phyloP scores from a whole-genome alignment of 1,140 invertebrate species.

The Drosophila eugracilis region DNA sequence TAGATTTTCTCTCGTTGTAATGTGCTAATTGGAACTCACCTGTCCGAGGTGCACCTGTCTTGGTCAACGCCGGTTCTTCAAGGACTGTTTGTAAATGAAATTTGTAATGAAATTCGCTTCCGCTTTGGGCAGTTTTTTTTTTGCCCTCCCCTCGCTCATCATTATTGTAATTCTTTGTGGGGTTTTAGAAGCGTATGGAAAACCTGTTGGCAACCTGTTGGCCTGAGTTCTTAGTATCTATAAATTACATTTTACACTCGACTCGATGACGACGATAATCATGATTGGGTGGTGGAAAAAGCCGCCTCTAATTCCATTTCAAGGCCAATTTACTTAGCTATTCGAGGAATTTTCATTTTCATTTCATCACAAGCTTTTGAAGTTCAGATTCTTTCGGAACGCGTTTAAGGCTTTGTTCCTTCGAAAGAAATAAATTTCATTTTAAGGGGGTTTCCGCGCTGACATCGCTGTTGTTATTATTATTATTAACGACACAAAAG shows the following conservation, averaged over 20 bases:
- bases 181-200: constrained; percentile 13
- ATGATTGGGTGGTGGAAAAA: constrained; percentile 31
- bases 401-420: constrained; percentile 8
- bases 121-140: constrained; percentile 42
- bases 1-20: constrained; percentile 53
- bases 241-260: constrained; percentile 68
- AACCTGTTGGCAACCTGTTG: constrained; percentile 67
- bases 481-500: constrained; percentile 41
- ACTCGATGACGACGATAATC: constrained; percentile 27
- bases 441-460: constrained; percentile 15
- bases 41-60: constrained; percentile 41
- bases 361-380: constrained; percentile 34
- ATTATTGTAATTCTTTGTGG: constrained; percentile 62
- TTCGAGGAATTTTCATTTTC: constrained; percentile 56
- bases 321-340: constrained; percentile 52
- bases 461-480: constrained; percentile 7
- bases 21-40: constrained; percentile 74
- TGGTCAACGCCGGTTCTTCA: constrained; percentile 33
- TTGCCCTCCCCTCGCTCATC: too few relatives aligned
- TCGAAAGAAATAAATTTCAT: constrained; percentile 43
- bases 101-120: constrained; percentile 70
- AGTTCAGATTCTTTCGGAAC: constrained; percentile 16
- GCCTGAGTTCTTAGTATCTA: constrained; percentile 59
- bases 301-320: constrained; percentile 36
- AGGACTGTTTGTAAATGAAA: constrained; percentile 81